Evolutionary conservation across 2,888 invertebrate species (phyloP).

Genomic region (Erebia aethiops): DNA sequence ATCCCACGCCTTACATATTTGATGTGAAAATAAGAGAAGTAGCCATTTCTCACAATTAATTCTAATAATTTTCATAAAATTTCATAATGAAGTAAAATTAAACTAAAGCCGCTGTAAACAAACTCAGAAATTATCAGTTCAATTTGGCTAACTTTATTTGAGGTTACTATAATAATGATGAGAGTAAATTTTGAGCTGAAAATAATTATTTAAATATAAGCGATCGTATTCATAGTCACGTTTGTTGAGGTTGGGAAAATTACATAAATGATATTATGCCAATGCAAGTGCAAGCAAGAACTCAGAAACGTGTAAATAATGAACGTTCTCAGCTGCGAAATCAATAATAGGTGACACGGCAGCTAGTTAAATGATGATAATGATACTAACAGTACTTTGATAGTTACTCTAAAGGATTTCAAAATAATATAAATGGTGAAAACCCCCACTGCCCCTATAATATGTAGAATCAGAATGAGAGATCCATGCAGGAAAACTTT

Average conservation of each 20-base stretch:
- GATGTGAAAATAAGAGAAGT: too few relatives aligned
- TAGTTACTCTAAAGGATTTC: constrained; percentile 26
- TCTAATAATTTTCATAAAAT: too few relatives aligned
- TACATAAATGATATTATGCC: background rate
- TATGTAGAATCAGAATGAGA: too few relatives aligned
- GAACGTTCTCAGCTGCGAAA: constrained; percentile 40
- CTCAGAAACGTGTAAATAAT: constrained; percentile 44
- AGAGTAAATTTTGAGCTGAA: background rate
- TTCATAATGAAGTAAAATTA: too few relatives aligned
- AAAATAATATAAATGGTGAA: constrained; percentile 12
- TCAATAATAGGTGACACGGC: constrained; percentile 44
- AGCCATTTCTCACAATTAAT: too few relatives aligned
- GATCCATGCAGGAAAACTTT: too few relatives aligned
- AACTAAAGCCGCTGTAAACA: too few relatives aligned
- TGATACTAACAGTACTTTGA: constrained; percentile 24
- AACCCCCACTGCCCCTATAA: too few relatives aligned
- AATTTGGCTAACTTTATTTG: background rate
- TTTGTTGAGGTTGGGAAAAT: background rate
- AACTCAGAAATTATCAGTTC: background rate
- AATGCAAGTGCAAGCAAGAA: constrained; percentile 8
- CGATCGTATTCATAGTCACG: background rate
- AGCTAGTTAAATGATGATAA: constrained; percentile 32
- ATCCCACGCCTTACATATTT: too few relatives aligned
- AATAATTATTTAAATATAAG: background rate
- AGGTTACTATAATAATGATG: background rate